These are phyloP conservation scores for Limanda limanda DNA, from an alignment of 2,113 vertebrate genomes.

Conservation along the genomic window DNA sequence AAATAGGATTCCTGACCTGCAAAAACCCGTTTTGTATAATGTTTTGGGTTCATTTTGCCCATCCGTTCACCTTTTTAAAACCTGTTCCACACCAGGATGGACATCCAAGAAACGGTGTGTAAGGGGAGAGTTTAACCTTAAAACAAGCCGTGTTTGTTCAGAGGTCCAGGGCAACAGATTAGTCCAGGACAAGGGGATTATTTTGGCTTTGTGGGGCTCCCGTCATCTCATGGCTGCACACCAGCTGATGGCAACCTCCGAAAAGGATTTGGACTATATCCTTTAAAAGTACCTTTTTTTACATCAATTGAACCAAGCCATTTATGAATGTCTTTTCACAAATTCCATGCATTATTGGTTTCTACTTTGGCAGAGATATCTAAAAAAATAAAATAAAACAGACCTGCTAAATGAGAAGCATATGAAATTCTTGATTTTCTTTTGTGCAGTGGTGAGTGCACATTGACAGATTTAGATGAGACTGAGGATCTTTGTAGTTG, in stretches of 20 bases:
- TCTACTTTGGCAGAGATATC: background rate
- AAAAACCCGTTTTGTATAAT: background rate
- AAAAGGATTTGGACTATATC: conserved; percentile 49
- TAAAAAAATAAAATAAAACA: background rate
- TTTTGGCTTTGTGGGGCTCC: conserved; percentile 63
- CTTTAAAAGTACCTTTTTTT: conserved; percentile 11
- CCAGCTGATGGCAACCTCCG: conserved; percentile 58
- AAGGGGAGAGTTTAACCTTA: conserved; percentile 35
- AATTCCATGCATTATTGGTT: background rate
- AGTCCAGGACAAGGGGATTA: conserved; percentile 71
- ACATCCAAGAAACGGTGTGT: conserved; percentile 25
- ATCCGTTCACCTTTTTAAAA: conserved; percentile 11
- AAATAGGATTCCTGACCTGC: background rate
- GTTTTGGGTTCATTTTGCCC: background rate
- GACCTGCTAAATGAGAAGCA: conserved; percentile 1
- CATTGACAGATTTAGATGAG: conserved; percentile 23
- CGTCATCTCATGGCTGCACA: conserved; percentile 57
- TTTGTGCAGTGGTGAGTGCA: conserved; percentile 3
- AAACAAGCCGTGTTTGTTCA: conserved; percentile 57
- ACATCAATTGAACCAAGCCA: conserved; percentile 18
- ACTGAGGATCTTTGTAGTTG: conserved; percentile 35
- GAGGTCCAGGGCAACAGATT: conserved; percentile 65
- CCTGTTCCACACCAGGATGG: background rate
- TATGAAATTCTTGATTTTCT: conserved; percentile 3
- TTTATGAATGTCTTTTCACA: background rate